Conservation (phyloP, 2,888 invertebrate species). For the Achlya flavicornis region DNA sequence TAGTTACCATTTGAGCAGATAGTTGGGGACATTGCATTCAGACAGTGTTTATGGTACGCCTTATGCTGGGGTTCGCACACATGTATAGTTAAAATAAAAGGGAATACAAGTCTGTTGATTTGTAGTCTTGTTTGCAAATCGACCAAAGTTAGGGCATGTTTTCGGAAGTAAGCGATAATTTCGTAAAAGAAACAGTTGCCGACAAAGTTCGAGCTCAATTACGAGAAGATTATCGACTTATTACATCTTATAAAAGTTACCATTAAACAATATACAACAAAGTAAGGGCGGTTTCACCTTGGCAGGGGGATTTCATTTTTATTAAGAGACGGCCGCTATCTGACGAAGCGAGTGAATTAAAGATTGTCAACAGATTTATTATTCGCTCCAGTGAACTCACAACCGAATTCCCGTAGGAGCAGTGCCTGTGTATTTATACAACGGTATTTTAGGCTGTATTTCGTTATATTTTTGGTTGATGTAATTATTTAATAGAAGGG, state of each 20-base stretch:
- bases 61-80: no score
- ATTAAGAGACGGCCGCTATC: constrained; percentile 54
- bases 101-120: no score
- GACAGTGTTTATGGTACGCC: constrained; percentile 2
- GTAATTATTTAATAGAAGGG: constrained; percentile 33
- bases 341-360: constrained; percentile 73
- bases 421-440: constrained; percentile 56
- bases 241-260: constrained; percentile 23
- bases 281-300: constrained; percentile 47
- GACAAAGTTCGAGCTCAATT: constrained; percentile 26
- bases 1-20: constrained; percentile 43
- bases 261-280: constrained; percentile 37
- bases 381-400: constrained; percentile 75
- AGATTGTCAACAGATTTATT: constrained; percentile 83
- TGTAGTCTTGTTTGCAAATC: background rate
- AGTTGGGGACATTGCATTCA: constrained; percentile 23
- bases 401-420: constrained; percentile 56
- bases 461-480: constrained; percentile 35
- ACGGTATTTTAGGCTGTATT: constrained; percentile 34
- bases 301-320: constrained; percentile 55
- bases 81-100: no score
- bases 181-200: constrained; percentile 8
- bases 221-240: constrained; percentile 17
- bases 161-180: background rate
- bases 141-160: background rate